Percentiles rank a stretch among this genome's conserved stretches.
phyloP scores from a whole-genome alignment of 1,140 invertebrate species.

The Drosophila tsacasi region DNA sequence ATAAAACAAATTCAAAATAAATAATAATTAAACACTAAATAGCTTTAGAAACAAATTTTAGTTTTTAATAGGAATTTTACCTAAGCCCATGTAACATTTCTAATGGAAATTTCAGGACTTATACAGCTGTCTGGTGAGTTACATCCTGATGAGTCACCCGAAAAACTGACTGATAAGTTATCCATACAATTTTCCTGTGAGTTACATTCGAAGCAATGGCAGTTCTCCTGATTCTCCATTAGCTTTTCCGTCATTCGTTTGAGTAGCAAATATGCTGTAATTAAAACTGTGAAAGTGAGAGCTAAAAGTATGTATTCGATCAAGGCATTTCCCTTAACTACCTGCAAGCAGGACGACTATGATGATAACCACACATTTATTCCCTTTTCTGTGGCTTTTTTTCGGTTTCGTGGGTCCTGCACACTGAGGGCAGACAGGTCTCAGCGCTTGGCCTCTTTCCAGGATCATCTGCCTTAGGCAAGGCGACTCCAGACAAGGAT shows the following conservation, averaged over 20 bases:
- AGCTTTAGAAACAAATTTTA: background rate
- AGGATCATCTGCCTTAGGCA: background rate
- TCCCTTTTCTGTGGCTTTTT: background rate
- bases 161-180: background rate
- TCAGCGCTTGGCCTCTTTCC: background rate
- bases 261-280: constrained; percentile 9
- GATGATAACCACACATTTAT: background rate
- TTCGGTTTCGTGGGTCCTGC: no score
- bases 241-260: background rate
- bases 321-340: background rate
- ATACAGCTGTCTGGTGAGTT: background rate
- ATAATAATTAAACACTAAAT: background rate
- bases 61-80: background rate
- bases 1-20: background rate
- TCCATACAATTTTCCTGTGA: background rate
- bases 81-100: no score
- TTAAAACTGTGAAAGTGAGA: background rate
- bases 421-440: background rate
- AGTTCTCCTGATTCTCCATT: background rate
- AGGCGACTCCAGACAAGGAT: background rate
- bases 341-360: constrained; percentile 2
- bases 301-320: background rate
- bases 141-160: background rate
- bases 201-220: no score
- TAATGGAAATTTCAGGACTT: background rate